Evolutionary conservation across 2,113 vertebrate genomes (phyloP).

Genomic region (Tonatia bakeri): DNA sequence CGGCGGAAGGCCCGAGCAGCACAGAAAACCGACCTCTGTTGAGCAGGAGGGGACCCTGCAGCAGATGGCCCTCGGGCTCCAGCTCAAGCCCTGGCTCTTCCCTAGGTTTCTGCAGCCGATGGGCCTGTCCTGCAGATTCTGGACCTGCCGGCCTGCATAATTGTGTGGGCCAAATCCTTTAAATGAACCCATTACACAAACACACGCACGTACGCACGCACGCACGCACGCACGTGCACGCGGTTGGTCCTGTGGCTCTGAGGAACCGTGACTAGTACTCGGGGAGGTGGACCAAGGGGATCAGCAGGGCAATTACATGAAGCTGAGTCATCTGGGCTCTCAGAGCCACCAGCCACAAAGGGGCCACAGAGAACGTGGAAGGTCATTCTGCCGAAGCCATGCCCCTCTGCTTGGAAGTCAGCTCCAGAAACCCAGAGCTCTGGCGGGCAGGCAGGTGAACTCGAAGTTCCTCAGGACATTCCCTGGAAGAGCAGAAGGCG

Average conservation of each 20-base stretch:
- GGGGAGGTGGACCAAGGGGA: background rate
- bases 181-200: too few relatives aligned
- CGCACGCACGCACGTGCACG: rapidly evolving
- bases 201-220: background rate
- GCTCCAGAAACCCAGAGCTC: background rate
- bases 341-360: background rate
- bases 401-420: background rate
- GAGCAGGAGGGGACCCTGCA: background rate
- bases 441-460: background rate
- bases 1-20: background rate
- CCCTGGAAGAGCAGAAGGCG: background rate
- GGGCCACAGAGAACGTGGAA: background rate
- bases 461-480: background rate
- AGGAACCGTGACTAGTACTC: background rate
- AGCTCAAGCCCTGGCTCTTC: background rate
- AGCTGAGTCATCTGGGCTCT: background rate
- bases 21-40: background rate
- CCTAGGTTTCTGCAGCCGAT: background rate
- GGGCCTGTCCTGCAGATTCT: background rate
- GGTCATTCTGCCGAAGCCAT: background rate
- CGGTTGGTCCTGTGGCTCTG: background rate
- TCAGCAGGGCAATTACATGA: background rate
- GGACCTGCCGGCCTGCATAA: background rate
- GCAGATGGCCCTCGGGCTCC: background rate
- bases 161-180: background rate